Conservation (phyloP, 1,140 invertebrate genomes). For the Acromyrmex echinatior region DNA sequence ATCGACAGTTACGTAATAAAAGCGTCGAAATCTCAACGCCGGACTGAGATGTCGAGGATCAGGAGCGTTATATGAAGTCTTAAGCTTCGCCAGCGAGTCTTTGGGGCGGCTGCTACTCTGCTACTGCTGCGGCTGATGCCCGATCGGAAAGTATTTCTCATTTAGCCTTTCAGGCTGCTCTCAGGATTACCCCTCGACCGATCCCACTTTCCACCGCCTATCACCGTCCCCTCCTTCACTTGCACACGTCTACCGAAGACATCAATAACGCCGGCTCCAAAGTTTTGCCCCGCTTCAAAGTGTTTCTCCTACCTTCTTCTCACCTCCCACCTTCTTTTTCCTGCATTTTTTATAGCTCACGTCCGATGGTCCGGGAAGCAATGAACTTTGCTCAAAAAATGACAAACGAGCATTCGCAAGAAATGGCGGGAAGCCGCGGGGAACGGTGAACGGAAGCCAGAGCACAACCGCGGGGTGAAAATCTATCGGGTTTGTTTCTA, state of each 20-base stretch:
- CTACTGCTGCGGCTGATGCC: slow-evolving; percentile 46
- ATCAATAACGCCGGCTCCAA: slow-evolving; percentile 75
- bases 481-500: slow-evolving; percentile 24
- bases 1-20: slow-evolving; percentile 73
- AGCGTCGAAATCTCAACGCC: slow-evolving; percentile 74
- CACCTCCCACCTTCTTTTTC: slow-evolving; percentile 37
- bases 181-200: slow-evolving; percentile 79
- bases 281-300: slow-evolving; percentile 73
- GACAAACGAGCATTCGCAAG: slow-evolving; percentile 67
- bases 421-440: slow-evolving; percentile 44
- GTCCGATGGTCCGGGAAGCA: slow-evolving; percentile 72
- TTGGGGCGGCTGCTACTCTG: slow-evolving; percentile 36
- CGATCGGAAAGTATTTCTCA: slow-evolving; percentile 86
- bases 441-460: neutral
- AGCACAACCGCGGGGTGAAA: neutral
- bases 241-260: slow-evolving; percentile 73
- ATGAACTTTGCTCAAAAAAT: slow-evolving; percentile 72
- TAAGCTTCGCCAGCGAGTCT: slow-evolving; percentile 72
- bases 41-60: slow-evolving; percentile 70
- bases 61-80: slow-evolving; percentile 78
- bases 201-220: neutral
- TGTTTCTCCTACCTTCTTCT: slow-evolving; percentile 61
- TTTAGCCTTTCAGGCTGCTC: slow-evolving; percentile 82
- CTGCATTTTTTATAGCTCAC: slow-evolving; percentile 70
- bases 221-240: neutral